Conservation (phyloP, 2,113 vertebrate species). For the Indicator indicator region DNA sequence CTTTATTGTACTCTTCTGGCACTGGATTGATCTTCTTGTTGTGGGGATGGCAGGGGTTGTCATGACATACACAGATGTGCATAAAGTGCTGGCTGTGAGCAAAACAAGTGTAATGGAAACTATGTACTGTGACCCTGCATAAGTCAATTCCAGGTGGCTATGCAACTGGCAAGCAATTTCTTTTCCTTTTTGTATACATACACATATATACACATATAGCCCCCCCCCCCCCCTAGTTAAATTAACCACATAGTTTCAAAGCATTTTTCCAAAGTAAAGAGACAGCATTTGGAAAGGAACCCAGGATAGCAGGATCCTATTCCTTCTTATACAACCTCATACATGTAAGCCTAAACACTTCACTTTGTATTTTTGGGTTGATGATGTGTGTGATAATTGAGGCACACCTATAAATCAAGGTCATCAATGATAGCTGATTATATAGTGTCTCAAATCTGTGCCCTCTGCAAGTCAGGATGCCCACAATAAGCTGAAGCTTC, state of each 20-base stretch:
- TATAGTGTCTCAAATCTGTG: neutral
- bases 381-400: neutral
- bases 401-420: neutral
- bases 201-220: too few species aligned
- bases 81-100: neutral
- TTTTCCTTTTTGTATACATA: too few species aligned
- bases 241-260: neutral
- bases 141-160: neutral
- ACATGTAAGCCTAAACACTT: neutral
- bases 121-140: neutral
- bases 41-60: neutral
- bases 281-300: neutral
- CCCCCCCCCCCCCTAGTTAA: neutral
- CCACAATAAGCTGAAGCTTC: neutral
- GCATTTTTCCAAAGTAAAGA: neutral
- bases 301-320: neutral
- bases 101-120: neutral
- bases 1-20: neutral
- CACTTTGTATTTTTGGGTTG: neutral
- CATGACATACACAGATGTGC: neutral
- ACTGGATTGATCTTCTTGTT: neutral
- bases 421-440: neutral
- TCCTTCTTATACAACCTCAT: neutral
- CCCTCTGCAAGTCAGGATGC: neutral
- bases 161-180: neutral